Conservation (phyloP, 2,113 vertebrate genomes). For the Lycaon pictus region DNA sequence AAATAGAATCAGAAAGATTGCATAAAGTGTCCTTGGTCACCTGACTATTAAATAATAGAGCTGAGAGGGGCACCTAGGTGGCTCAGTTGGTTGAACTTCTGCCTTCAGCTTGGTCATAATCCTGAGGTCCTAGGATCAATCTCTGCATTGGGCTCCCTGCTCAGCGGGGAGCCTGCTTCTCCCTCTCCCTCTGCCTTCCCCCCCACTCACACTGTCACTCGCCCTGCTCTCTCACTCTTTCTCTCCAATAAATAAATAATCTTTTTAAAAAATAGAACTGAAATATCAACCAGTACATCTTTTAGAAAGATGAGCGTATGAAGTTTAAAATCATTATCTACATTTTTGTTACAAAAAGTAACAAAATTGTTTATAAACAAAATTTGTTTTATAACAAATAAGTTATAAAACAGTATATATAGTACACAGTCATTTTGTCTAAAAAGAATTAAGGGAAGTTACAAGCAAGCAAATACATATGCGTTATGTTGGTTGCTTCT, state of each 20-base stretch:
- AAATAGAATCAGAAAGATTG: not conserved
- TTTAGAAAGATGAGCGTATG: conserved; percentile 7
- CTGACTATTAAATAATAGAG: conserved; percentile 36
- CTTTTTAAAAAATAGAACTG: not conserved
- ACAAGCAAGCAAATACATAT: not conserved
- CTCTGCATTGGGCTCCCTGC: not conserved
- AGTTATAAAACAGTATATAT: not conserved
- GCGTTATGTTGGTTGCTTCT: not conserved
- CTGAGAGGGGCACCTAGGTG: not conserved
- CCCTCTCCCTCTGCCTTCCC: not conserved
- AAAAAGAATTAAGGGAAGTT: conserved; percentile 27
- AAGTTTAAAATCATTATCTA: conserved; percentile 40
- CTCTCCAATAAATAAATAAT: not conserved
- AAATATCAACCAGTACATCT: not conserved
- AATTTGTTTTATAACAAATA: not conserved
- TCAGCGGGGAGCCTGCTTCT: not conserved
- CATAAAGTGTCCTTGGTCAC: not conserved
- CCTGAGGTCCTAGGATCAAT: not conserved
- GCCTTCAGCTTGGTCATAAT: not conserved
- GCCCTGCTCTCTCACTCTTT: not conserved
- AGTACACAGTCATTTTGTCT: not conserved
- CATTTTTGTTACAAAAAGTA: not conserved
- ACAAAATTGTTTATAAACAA: no score
- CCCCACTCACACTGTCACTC: not conserved
- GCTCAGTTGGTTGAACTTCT: not conserved